Evolutionary conservation across 2,888 invertebrate genomes (phyloP).

Genomic region (Apamea sordens): DNA sequence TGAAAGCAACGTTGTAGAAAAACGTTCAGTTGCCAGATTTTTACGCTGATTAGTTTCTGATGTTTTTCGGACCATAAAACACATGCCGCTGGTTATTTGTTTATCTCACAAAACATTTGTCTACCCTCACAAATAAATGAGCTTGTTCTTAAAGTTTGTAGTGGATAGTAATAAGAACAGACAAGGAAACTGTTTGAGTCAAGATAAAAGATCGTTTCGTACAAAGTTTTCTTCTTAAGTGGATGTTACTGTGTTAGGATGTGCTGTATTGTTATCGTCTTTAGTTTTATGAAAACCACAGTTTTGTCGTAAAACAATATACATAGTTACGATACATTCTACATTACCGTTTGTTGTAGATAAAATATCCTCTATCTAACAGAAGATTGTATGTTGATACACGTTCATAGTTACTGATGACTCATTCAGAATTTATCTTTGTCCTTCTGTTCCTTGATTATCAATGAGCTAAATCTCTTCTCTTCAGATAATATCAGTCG

Average conservation of each 20-base stretch:
- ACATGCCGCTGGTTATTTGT: slow-evolving; percentile 44
- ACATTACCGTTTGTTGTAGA: not conserved
- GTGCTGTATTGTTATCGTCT: slow-evolving; percentile 33
- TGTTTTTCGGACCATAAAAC: slow-evolving; percentile 38
- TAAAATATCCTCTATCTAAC: not conserved
- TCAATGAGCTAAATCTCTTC: slow-evolving; percentile 14
- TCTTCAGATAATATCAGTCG: slow-evolving; percentile 8
- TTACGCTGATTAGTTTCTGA: slow-evolving; percentile 49
- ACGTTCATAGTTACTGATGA: slow-evolving; percentile 9
- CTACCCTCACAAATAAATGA: slow-evolving; percentile 33
- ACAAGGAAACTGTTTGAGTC: slow-evolving; percentile 43
- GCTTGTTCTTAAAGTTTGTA: slow-evolving; percentile 53
- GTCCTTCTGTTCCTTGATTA: not conserved
- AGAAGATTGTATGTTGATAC: not conserved
- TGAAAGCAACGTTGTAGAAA: slow-evolving; percentile 42
- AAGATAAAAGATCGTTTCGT: slow-evolving; percentile 55
- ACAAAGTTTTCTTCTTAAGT: slow-evolving; percentile 59
- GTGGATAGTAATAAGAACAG: slow-evolving; percentile 51
- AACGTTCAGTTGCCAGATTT: slow-evolving; percentile 31
- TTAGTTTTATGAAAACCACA: slow-evolving; percentile 28
- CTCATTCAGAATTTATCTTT: not conserved
- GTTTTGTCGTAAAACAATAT: slow-evolving; percentile 3
- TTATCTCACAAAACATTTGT: slow-evolving; percentile 41
- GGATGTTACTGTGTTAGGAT: slow-evolving; percentile 43
- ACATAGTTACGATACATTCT: not conserved